Conservation (phyloP, 2,888 invertebrate genomes). For the Bugulina stolonifera region DNA sequence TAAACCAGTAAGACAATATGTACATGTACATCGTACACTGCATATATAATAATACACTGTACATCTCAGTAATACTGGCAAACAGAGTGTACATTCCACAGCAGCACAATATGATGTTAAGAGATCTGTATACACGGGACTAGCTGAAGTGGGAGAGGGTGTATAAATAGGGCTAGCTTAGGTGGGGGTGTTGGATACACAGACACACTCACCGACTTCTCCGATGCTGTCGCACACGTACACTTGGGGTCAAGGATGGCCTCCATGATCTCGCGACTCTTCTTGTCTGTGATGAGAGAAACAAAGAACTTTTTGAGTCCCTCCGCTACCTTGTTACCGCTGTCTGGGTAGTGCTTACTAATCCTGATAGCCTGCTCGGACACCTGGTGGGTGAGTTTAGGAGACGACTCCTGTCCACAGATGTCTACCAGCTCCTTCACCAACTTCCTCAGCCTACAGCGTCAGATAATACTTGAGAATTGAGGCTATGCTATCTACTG, state of each 20-base stretch:
- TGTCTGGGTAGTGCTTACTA: constrained; percentile 24
- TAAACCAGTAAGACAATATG: neutral
- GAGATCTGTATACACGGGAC: too few relatives aligned
- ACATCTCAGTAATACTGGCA: too few relatives aligned
- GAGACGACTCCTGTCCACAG: neutral
- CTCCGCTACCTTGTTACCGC: constrained; percentile 25
- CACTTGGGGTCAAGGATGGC: constrained; percentile 71
- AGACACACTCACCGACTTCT: constrained; percentile 84
- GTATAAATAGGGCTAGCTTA: constrained; percentile 91
- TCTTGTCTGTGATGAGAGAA: constrained; percentile 21
- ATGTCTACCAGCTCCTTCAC: constrained; percentile 21
- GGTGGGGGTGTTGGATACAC: constrained; percentile 82
- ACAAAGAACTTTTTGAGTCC: constrained; percentile 22
- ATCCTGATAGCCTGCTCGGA: constrained; percentile 23
- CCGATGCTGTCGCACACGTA: constrained; percentile 78
- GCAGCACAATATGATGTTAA: too few relatives aligned
- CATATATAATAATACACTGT: too few relatives aligned
- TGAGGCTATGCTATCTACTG: too few relatives aligned
- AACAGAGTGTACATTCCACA: too few relatives aligned
- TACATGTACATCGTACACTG: too few relatives aligned
- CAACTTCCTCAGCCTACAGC: constrained; percentile 16
- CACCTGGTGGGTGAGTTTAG: constrained; percentile 14
- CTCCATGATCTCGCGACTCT: neutral
- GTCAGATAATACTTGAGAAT: neutral
- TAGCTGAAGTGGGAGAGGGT: too few relatives aligned